phyloP scores from a whole-genome alignment of 2,797 vertebrate genomes.

The Mallotus villosus region DNA sequence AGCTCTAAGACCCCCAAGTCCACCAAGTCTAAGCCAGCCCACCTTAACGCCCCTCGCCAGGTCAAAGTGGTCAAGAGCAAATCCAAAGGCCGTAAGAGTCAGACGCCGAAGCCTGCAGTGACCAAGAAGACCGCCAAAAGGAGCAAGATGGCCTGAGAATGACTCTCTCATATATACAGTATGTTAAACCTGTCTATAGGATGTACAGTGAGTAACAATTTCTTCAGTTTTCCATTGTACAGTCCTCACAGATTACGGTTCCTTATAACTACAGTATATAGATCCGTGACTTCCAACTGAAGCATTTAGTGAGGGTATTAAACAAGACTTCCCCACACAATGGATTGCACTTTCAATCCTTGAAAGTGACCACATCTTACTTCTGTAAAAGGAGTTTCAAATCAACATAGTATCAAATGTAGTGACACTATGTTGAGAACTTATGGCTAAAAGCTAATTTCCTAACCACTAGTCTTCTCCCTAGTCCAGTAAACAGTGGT shows the following conservation, averaged over 20 bases:
- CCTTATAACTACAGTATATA: neutral
- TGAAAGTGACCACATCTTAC: neutral
- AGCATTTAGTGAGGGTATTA: neutral
- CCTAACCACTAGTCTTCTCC: neutral
- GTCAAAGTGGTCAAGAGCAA: constrained; percentile 57
- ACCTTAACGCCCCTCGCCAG: constrained; percentile 46
- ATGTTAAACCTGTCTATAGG: neutral
- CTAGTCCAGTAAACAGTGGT: neutral
- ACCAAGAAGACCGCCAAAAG: constrained; percentile 47
- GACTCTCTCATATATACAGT: neutral
- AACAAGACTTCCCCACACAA: neutral
- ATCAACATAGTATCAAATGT: neutral
- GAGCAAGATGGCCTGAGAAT: constrained; percentile 50
- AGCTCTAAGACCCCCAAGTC: constrained; percentile 58
- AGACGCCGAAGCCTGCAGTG: constrained; percentile 36
- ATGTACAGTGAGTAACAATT: neutral
- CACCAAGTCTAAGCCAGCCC: constrained; percentile 65
- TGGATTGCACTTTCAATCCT: neutral
- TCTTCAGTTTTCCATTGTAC: neutral
- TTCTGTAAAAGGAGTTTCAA: neutral
- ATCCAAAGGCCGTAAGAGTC: constrained; percentile 52
- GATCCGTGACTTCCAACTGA: neutral
- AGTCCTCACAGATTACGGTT: neutral
- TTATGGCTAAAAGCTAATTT: neutral
- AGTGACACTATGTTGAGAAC: neutral